Conservation (phyloP, 2,113 vertebrate genomes). For the Eretmochelys imbricata region DNA sequence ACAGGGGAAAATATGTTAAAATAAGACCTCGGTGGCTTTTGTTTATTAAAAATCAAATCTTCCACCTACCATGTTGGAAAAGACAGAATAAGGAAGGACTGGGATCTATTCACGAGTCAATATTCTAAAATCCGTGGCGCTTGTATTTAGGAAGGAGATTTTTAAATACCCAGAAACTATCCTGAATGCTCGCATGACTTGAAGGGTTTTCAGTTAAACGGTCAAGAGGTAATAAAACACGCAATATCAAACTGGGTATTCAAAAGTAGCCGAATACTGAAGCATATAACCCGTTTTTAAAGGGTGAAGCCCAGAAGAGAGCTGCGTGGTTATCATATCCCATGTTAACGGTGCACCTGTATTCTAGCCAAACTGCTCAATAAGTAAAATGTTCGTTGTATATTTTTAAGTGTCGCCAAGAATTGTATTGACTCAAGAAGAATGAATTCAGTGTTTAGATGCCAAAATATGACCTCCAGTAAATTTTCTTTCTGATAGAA, state of each 20-base stretch:
- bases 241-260: neutral
- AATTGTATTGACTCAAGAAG: neutral
- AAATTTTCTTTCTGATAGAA: neutral
- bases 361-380: neutral
- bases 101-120: neutral
- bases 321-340: neutral
- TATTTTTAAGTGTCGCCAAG: neutral
- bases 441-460: neutral
- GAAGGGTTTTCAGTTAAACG: neutral
- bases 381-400: neutral
- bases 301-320: neutral
- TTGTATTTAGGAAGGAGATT: neutral
- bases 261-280: neutral
- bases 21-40: fast-evolving
- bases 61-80: fast-evolving
- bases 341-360: neutral
- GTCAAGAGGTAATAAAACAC: neutral
- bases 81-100: neutral
- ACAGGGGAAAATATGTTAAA: fast-evolving
- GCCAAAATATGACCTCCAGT: neutral
- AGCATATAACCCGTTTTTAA: neutral
- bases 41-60: neutral
- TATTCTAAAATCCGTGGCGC: neutral
- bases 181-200: neutral
- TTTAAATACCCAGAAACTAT: neutral